Evolutionary conservation across 1,140 invertebrate species (phyloP).

Genomic region (Drosophila cardini): DNA sequence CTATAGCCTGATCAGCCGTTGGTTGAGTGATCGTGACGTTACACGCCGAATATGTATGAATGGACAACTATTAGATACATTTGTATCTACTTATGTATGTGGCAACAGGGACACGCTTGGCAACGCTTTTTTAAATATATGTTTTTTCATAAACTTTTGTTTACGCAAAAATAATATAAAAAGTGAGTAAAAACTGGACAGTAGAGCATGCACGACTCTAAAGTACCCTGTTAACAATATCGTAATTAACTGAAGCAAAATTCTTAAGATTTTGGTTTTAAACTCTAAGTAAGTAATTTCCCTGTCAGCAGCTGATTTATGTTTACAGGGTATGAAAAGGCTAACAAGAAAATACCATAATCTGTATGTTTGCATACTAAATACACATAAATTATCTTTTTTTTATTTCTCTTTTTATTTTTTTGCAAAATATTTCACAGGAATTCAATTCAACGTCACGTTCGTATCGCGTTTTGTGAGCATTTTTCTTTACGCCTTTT

Average conservation of each 20-base stretch:
- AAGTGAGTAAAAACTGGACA: neutral
- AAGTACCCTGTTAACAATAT: no score
- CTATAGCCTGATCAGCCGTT: slow-evolving; percentile 59
- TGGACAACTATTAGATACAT: slow-evolving; percentile 24
- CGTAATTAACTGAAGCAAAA: no score
- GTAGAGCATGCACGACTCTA: neutral
- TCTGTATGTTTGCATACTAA: slow-evolving; percentile 6
- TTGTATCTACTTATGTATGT: slow-evolving; percentile 1
- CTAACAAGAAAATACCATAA: neutral
- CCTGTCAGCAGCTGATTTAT: neutral
- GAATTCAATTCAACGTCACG: slow-evolving; percentile 77
- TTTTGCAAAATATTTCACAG: slow-evolving; percentile 54
- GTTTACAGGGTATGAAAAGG: slow-evolving; percentile 13
- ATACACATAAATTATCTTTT: slow-evolving; percentile 25
- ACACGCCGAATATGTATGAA: slow-evolving; percentile 22
- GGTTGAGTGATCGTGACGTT: slow-evolving; percentile 75
- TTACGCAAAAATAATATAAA: slow-evolving; percentile 33
- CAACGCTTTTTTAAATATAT: slow-evolving; percentile 37
- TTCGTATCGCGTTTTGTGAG: slow-evolving; percentile 62
- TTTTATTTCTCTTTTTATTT: slow-evolving; percentile 1
- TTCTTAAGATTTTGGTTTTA: no score
- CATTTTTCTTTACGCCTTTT: slow-evolving; percentile 48
- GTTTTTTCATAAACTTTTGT: slow-evolving; percentile 47
- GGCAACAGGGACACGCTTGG: slow-evolving; percentile 38
- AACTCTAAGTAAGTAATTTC: no score